Percentiles rank a stretch among this genome's conserved stretches.
These are phyloP conservation scores for Anoplolepis gracilipes DNA, from an alignment of 1,140 invertebrate genomes.

Conservation along the genomic window DNA sequence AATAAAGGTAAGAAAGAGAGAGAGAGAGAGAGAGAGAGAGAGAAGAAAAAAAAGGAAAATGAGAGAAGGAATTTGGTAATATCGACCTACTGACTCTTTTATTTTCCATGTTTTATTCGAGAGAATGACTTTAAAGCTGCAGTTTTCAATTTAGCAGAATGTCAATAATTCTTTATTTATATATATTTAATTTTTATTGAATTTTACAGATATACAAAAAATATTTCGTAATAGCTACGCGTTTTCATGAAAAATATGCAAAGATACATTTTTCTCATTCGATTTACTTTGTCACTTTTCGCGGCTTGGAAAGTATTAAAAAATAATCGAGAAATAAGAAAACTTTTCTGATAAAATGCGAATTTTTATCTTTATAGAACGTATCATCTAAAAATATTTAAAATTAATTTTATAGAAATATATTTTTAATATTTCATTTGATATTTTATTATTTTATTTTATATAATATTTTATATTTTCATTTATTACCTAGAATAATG, in stretches of 20 bases:
- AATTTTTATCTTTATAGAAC: background rate
- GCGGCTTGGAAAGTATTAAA: background rate
- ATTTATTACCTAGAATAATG: too few species aligned
- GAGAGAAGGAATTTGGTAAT: background rate
- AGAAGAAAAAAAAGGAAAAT: background rate
- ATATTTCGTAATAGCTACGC: background rate
- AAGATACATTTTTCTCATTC: background rate
- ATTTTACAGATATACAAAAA: background rate
- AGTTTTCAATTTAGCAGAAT: background rate
- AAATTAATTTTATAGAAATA: slow-evolving; percentile 3
- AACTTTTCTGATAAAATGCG: background rate
- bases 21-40: background rate
- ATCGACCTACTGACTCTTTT: slow-evolving; percentile 16
- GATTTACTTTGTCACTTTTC: background rate
- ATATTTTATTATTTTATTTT: too few species aligned
- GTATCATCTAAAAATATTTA: background rate
- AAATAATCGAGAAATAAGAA: background rate
- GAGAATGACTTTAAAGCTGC: background rate
- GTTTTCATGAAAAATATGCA: background rate
- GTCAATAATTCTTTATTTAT: too few species aligned
- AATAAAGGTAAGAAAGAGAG: slow-evolving; percentile 52
- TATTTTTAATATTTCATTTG: background rate
- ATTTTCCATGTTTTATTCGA: slow-evolving; percentile 19
- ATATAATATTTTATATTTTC: too few species aligned
- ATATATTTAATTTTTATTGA: background rate